phyloP scores from a whole-genome alignment of 1,140 invertebrate species.

The Metaphire vulgaris region DNA sequence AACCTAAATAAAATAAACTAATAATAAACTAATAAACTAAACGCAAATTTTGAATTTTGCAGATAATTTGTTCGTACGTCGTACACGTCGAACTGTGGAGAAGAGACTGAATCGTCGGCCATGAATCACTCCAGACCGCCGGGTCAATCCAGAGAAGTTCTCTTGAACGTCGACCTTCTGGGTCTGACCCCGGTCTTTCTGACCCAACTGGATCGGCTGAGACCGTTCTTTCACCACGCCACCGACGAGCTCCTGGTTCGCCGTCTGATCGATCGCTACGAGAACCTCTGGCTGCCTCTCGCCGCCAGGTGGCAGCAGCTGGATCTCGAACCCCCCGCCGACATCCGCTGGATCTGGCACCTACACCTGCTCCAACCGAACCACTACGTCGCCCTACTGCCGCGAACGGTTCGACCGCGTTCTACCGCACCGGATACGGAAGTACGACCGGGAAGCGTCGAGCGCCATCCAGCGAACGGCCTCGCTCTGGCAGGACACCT shows the following conservation, averaged over 20 bases:
- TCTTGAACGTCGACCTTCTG: too few species aligned
- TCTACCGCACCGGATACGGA: conserved; percentile 20
- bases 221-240: too few species aligned
- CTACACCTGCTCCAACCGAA: conserved; percentile 26
- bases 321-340: conserved; percentile 24
- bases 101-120: too few species aligned
- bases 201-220: too few species aligned
- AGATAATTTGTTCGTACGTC: too few species aligned
- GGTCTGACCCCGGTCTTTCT: too few species aligned
- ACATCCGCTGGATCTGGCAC: conserved; percentile 31
- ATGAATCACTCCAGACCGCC: too few species aligned
- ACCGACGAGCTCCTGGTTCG: conserved; percentile 2
- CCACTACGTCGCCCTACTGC: conserved; percentile 25
- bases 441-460: neutral
- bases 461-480: neutral
- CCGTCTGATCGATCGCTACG: conserved; percentile 16
- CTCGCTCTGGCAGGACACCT: conserved; percentile 18
- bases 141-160: too few species aligned
- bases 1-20: neutral
- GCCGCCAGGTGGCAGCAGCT: conserved; percentile 15
- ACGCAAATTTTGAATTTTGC: too few species aligned
- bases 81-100: too few species aligned
- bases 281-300: conserved; percentile 25
- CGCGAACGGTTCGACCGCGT: conserved; percentile 12
- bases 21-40: too few species aligned